Base-by-base conservation (phyloP, 2,888 invertebrate species). In the Nezara viridula region DNA sequence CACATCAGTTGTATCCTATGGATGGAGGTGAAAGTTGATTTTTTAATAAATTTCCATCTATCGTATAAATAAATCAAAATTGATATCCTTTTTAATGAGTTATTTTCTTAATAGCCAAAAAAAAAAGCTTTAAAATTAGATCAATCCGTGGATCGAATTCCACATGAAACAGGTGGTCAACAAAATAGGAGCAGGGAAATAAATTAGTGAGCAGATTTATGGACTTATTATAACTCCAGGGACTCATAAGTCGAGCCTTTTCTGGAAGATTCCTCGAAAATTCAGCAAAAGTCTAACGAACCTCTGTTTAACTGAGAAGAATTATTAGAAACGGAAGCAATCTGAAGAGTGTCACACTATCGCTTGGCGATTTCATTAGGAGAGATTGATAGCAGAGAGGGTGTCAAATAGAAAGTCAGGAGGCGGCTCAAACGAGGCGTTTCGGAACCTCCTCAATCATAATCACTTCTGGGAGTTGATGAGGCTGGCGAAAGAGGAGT, bases 361-460 rank as follows among this genome's bases (percentile, higher is more conserved):
- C 44, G 44, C n/a, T 81, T 81, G 81, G 44, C 81, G 81, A 81
- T 81, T 81, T 81, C 81, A 81, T 81, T 81, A 81, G 81, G n/a
- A 47, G 44, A 81, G 81, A 81, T 81, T 81, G 40, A 81, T 81
- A 81, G 81, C 44, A 24, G 12, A 12, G 44, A n/a, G 44, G 81
- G 81, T 81, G 81, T 81, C 81, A 47, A 44, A 81, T 81, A 73
- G 32, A 37, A 7, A 73, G 32, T 81, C 40, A 40, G 77, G n/a
- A 44, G 81, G 24, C 14, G 81, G 44, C 44, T 81, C 44, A 81
- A 81, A 81, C 81, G 81, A 47, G 44, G 12, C 81, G 44, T 81
- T 44, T 44, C 44, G 32, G 81, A n/a, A n/a, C 37, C 19, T 44
- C 4, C n/a, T 81, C 81, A 2, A 81, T 81, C 81, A 81, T 81